phyloP scores from a whole-genome alignment of 2,113 vertebrate genomes.

The Ranitomeya imitator region DNA sequence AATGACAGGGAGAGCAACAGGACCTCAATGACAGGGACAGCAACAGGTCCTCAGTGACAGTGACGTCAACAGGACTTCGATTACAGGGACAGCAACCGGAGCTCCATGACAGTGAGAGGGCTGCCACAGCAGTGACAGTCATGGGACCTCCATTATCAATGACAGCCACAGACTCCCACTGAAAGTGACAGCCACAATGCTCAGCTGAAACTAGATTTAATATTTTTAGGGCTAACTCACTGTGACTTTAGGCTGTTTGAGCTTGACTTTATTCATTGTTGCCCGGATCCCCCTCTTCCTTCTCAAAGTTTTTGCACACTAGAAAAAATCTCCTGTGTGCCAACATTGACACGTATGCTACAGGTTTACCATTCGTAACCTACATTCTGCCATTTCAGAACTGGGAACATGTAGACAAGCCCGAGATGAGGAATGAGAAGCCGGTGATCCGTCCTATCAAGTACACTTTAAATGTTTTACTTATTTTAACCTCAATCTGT shows the following conservation, averaged over 20 bases:
- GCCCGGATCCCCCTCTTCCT: no score
- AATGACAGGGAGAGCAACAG: no score
- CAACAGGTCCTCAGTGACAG: no score
- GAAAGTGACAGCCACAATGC: no score
- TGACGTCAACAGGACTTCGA: no score
- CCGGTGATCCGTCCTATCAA: neutral
- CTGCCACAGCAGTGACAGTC: no score
- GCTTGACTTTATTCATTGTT: neutral
- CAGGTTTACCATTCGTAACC: neutral
- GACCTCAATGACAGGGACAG: no score
- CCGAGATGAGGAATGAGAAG: neutral
- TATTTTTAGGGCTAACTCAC: neutral
- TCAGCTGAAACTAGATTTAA: no score
- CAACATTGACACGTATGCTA: neutral
- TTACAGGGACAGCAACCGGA: no score
- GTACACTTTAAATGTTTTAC: neutral
- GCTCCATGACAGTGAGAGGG: no score
- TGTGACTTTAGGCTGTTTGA: neutral
- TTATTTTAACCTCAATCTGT: slow-evolving; percentile 25
- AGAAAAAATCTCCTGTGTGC: neutral
- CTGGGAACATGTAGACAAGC: neutral
- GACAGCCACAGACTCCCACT: no score
- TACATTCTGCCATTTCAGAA: neutral
- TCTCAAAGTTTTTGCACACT: neutral
- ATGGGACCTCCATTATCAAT: no score